phyloP scores from a whole-genome alignment of 2,113 vertebrate genomes.

The Apus apus region DNA sequence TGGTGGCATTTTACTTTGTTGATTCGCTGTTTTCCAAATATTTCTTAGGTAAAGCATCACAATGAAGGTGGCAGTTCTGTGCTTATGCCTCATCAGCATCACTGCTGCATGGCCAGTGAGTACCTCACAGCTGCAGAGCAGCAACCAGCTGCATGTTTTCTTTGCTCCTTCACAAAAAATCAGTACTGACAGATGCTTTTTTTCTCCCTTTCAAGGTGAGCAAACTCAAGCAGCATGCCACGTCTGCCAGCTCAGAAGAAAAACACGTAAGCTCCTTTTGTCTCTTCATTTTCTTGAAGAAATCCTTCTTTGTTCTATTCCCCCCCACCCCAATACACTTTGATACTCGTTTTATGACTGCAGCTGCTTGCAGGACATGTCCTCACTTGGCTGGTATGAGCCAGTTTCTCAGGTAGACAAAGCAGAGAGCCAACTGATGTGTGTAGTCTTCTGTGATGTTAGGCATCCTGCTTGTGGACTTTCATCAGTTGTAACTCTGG shows the following conservation, averaged over 20 bases:
- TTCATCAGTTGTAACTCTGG: not conserved
- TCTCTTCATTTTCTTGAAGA: not conserved
- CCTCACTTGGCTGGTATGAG: not conserved
- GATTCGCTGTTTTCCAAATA: not conserved
- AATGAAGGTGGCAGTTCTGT: conserved; percentile 75
- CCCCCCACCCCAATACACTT: not conserved
- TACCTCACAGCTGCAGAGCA: not conserved
- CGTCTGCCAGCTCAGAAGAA: conserved; percentile 73
- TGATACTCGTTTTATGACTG: not conserved
- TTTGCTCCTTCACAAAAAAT: not conserved
- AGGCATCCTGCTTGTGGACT: not conserved
- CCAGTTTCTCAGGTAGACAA: not conserved
- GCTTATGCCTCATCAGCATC: conserved; percentile 73
- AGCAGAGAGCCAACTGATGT: not conserved
- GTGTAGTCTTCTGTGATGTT: not conserved
- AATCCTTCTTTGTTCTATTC: not conserved
- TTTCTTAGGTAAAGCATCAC: conserved; percentile 55
- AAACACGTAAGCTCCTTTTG: conserved; percentile 66
- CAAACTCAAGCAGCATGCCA: conserved; percentile 13
- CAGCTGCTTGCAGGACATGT: not conserved
- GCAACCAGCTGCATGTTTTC: not conserved
- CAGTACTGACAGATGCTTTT: not conserved
- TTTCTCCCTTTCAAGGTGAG: conserved; percentile 55
- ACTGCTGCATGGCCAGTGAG: conserved; percentile 74
- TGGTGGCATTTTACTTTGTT: not conserved